These are phyloP conservation scores for Rhagologus leucostigma DNA, from an alignment of 2,113 vertebrate genomes.

Conservation along the genomic window DNA sequence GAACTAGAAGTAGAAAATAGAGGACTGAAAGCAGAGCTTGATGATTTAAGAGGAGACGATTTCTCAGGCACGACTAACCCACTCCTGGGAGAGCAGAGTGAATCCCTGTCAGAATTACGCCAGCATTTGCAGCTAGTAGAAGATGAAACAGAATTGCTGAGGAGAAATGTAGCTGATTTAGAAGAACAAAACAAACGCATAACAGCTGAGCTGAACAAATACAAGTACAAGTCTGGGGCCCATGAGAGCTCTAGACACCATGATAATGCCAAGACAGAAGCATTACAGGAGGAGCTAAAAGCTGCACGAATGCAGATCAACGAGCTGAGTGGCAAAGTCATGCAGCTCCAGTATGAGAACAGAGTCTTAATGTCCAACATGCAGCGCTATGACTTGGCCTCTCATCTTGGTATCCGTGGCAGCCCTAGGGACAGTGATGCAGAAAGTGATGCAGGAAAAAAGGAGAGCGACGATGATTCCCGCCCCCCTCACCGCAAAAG, in stretches of 20 bases:
- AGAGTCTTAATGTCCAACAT: slow-evolving; percentile 97
- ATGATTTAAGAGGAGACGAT: slow-evolving; percentile 93
- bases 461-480: slow-evolving; percentile 91
- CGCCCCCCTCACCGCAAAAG: slow-evolving; percentile 93
- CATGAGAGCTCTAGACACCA: slow-evolving; percentile 85
- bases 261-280: slow-evolving; percentile 86
- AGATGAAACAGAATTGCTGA: slow-evolving; percentile 93
- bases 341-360: slow-evolving; percentile 99
- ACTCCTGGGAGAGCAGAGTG: slow-evolving; percentile 85
- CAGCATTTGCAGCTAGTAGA: slow-evolving; percentile 98
- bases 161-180: slow-evolving; percentile 90
- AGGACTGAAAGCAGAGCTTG: slow-evolving; percentile 95
- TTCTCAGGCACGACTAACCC: slow-evolving; percentile 77
- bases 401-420: slow-evolving; percentile 89
- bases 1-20: slow-evolving; percentile 97
- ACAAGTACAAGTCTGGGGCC: slow-evolving; percentile 90
- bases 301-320: slow-evolving; percentile 94
- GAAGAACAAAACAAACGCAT: slow-evolving; percentile 96
- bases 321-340: slow-evolving; percentile 95
- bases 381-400: slow-evolving; percentile 98
- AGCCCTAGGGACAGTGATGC: slow-evolving; percentile 95
- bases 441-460: slow-evolving; percentile 89
- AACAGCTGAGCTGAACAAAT: slow-evolving; percentile 91
- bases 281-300: slow-evolving; percentile 93
- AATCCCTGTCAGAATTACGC: slow-evolving; percentile 90